phyloP scores from a whole-genome alignment of 2,888 invertebrate genomes.

The Punctoribates punctum region DNA sequence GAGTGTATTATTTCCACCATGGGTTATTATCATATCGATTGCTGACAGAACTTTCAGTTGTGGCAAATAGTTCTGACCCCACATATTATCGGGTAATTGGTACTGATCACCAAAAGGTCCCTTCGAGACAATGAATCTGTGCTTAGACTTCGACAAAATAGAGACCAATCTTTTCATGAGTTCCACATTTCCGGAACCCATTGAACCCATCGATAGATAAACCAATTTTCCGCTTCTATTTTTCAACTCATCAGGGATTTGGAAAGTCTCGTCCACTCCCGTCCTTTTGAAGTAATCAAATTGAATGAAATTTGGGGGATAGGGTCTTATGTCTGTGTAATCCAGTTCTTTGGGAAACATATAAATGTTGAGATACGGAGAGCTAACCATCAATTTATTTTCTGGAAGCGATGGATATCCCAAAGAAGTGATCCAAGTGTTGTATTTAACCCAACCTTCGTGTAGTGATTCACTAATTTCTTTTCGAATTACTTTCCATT shows the following conservation, averaged over 20 bases:
- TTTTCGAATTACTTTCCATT: no score
- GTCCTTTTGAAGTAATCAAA: conserved; percentile 35
- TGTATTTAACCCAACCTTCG: no score
- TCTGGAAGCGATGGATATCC: conserved; percentile 17
- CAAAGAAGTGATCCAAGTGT: conserved; percentile 7
- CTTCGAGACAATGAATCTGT: conserved; percentile 39
- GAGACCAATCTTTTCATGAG: conserved; percentile 39
- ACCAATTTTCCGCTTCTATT: conserved; percentile 36
- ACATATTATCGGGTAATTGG: conserved; percentile 42
- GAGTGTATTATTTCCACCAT: conserved; percentile 43
- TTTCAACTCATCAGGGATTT: conserved; percentile 32
- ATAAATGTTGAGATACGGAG: conserved; percentile 42
- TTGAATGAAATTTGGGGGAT: background rate
- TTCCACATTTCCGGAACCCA: conserved; percentile 29
- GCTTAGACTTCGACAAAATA: conserved; percentile 37
- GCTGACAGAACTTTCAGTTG: conserved; percentile 35
- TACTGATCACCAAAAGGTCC: conserved; percentile 32
- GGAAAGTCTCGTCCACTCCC: conserved; percentile 26
- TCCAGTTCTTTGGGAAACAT: conserved; percentile 43
- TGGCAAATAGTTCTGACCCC: conserved; percentile 41
- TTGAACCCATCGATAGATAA: conserved; percentile 42
- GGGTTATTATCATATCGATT: conserved; percentile 42
- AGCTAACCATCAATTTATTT: background rate
- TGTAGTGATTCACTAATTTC: no score
- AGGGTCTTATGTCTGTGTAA: conserved; percentile 37